Conservation (phyloP, 2,888 invertebrate species). For the Xestoiulus laeticollis region DNA sequence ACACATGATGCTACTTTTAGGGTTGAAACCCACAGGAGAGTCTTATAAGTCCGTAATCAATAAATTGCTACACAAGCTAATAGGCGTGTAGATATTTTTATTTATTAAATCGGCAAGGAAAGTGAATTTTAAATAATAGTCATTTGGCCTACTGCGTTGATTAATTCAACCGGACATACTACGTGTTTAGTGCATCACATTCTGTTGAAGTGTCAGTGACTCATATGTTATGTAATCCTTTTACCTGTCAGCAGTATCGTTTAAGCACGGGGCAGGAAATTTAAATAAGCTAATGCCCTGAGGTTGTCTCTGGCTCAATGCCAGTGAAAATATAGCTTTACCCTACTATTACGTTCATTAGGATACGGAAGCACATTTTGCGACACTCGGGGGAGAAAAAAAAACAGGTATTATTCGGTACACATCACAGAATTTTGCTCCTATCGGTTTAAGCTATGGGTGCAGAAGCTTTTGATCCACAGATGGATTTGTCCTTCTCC, state of each 20-base stretch:
- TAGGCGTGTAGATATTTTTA: too few relatives aligned
- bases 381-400: neutral
- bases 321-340: neutral
- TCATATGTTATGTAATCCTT: neutral
- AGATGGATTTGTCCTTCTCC: neutral
- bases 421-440: neutral
- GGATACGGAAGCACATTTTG: neutral
- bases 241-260: neutral
- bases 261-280: neutral
- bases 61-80: too few relatives aligned
- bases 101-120: too few relatives aligned
- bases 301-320: neutral
- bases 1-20: too few relatives aligned
- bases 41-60: too few relatives aligned
- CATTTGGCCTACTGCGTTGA: too few relatives aligned
- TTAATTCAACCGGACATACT: too few relatives aligned
- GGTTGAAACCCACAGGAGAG: too few relatives aligned
- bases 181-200: too few relatives aligned
- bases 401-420: neutral
- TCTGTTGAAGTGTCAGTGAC: neutral
- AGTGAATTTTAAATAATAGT: too few relatives aligned
- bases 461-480: neutral
- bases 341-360: slow-evolving; percentile 1
- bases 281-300: slow-evolving; percentile 24
- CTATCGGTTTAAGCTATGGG: neutral